Base-by-base conservation (phyloP, 1,140 invertebrate species). In the Magallana angulata region DNA sequence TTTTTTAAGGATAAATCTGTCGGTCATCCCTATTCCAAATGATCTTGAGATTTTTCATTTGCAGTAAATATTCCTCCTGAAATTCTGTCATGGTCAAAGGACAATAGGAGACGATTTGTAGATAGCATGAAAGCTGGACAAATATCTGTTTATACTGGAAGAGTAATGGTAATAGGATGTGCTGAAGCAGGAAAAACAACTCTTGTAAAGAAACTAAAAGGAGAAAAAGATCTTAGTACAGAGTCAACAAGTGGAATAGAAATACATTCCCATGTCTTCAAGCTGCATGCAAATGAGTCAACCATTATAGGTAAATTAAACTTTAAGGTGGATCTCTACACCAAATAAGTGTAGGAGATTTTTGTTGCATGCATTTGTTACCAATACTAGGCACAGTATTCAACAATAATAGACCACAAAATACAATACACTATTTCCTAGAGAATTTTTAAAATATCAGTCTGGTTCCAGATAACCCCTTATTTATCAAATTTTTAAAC, bases 111-210 rank as follows among this genome's bases (percentile, higher is more conserved):
- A 71, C 18, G 12, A 30, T 71, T 71, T 71, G 68, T 71, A 0
- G 36, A 71, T 71, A 71, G 68, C 1, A 71, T 71, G 9, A 71
- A 11, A 30, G 14, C 7, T 0, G 68, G 68, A 36, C 7, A 30
- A 30, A 71, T 71, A 30, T 30, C 11, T 71, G 18, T 71, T 11
- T 71, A 30, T 30, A 14, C 11, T 0, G 68, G 68, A 12, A 71
- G 68, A 24, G 68, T 30, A 11, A 71, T 71, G 68, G 68, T 71
- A 30, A 14, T 71, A 30, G 68, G 68, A 11, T 71, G 68, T 11
- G 68, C 68, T 30, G 68, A 71, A 71, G 68, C 68, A 71, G 68
- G 68, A 30, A 71, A 71, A 30, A 71, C 68, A 71, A 71, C 68
- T 36, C 68, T 71, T 30, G 68, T 71, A 5, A 71, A 71, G 48